These are phyloP conservation scores for Drosophila trapezifrons DNA, from an alignment of 1,140 invertebrate species.

Conservation along the genomic window DNA sequence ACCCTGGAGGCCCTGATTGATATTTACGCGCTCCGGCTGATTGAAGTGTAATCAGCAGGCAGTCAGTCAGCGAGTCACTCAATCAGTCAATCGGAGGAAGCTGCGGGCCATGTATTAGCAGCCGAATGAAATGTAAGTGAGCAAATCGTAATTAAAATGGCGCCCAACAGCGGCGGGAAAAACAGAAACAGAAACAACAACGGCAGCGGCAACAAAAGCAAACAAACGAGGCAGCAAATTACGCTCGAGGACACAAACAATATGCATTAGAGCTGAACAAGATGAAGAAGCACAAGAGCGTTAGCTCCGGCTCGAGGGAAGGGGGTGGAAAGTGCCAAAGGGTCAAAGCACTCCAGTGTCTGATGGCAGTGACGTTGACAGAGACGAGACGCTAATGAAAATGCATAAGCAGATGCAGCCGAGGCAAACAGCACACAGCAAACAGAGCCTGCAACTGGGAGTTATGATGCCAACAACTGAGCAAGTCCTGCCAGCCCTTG, in stretches of 20 bases:
- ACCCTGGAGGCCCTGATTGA: constrained; percentile 53
- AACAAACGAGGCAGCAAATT: constrained; percentile 66
- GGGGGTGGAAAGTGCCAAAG: constrained; percentile 8
- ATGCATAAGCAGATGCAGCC: constrained; percentile 71
- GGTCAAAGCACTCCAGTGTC: constrained; percentile 69
- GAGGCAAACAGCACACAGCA: constrained; percentile 30
- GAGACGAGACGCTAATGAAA: constrained; percentile 68
- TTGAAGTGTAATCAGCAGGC: constrained; percentile 79
- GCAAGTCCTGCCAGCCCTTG: neutral
- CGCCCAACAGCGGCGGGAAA: constrained; percentile 42
- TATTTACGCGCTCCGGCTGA: constrained; percentile 74
- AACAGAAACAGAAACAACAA: constrained; percentile 8
- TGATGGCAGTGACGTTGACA: constrained; percentile 73
- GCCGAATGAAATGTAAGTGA: constrained; percentile 76
- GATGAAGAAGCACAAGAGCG: constrained; percentile 27
- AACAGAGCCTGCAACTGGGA: constrained; percentile 3
- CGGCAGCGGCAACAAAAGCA: constrained; percentile 21
- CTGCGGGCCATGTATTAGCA: constrained; percentile 63
- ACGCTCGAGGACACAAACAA: constrained; percentile 73
- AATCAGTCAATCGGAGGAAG: constrained; percentile 41
- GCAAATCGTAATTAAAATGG: constrained; percentile 81
- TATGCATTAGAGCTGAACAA: constrained; percentile 64
- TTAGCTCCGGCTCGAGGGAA: constrained; percentile 29
- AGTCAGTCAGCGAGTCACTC: constrained; percentile 45
- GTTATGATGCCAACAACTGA: constrained; percentile 4